phyloP scores from a whole-genome alignment of 2,888 invertebrate species.

The Lydus trimaculatus region DNA sequence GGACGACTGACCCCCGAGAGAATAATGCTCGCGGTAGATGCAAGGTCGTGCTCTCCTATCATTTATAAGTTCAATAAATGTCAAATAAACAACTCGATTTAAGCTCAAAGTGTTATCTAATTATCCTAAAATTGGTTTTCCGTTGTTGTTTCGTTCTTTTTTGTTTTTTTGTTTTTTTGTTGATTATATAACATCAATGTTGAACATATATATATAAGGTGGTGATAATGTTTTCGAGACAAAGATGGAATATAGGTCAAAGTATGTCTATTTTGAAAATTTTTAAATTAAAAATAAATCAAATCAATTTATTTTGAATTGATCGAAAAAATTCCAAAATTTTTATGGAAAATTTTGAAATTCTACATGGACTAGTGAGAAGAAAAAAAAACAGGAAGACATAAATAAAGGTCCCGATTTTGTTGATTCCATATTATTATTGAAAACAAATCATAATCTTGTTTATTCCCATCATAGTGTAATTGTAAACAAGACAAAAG shows the following conservation, averaged over 20 bases:
- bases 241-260: not conserved
- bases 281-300: not conserved
- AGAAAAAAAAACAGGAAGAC: not conserved
- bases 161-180: not conserved
- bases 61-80: constrained; percentile 25
- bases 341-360: not conserved
- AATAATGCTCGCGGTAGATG: constrained; percentile 18
- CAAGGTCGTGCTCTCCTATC: constrained; percentile 25
- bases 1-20: constrained; percentile 20
- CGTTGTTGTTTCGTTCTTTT: not conserved
- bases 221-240: not conserved
- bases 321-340: not conserved
- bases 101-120: constrained; percentile 1
- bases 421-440: not conserved
- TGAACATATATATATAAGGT: not conserved
- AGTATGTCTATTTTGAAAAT: not conserved
- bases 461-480: constrained; percentile 17
- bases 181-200: not conserved
- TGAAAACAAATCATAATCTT: constrained; percentile 25
- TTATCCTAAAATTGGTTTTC: not conserved
- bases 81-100: constrained; percentile 25
- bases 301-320: no score
- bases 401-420: not conserved
- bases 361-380: not conserved
- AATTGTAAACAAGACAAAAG: constrained; percentile 26